phyloP scores from a whole-genome alignment of 1,140 invertebrate genomes.

The Holcopasites calliopsidis region DNA sequence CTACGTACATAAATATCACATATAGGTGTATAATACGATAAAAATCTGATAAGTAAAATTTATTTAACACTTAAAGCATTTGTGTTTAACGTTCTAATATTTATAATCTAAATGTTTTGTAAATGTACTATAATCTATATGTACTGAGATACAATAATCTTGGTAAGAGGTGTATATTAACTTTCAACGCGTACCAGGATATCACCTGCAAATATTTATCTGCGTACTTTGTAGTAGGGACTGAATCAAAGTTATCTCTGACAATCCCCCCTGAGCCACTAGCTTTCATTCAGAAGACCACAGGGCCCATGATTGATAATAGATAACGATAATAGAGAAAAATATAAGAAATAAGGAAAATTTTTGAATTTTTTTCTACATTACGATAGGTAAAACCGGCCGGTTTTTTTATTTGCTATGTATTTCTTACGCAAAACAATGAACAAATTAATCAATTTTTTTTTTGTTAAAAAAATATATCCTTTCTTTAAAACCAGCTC shows the following conservation, averaged over 20 bases:
- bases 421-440: too few species aligned
- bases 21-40: background rate
- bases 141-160: background rate
- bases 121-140: background rate
- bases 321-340: too few species aligned
- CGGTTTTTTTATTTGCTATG: too few species aligned
- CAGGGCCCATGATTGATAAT: too few species aligned
- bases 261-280: background rate
- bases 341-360: too few species aligned
- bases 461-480: too few species aligned
- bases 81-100: background rate
- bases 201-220: constrained; percentile 59
- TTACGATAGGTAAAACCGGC: too few species aligned
- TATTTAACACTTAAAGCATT: background rate
- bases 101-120: background rate
- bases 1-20: constrained; percentile 59
- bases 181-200: constrained; percentile 26
- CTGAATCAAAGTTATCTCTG: constrained; percentile 54
- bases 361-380: too few species aligned
- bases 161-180: constrained; percentile 21
- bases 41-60: background rate
- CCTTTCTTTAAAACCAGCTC: background rate
- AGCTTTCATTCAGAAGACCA: too few species aligned
- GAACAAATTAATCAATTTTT: too few species aligned
- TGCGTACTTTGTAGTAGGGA: constrained; percentile 23